phyloP scores from a whole-genome alignment of 2,113 vertebrate genomes.

The Callorhinus ursinus region DNA sequence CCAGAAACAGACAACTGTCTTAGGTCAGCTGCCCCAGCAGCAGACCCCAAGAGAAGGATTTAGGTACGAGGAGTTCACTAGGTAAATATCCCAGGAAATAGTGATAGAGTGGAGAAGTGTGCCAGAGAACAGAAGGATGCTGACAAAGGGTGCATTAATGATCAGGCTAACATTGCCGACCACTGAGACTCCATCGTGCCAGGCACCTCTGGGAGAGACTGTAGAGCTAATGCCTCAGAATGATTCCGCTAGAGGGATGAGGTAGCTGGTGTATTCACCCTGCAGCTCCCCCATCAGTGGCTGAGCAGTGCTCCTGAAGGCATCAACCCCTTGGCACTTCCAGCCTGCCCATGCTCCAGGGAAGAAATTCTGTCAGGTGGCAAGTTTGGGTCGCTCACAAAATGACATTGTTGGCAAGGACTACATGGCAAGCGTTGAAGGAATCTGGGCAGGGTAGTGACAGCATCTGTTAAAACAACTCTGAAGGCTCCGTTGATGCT shows the following conservation, averaged over 20 bases:
- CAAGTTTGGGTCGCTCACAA: not conserved
- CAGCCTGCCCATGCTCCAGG: not conserved
- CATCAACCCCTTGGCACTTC: not conserved
- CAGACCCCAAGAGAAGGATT: not conserved
- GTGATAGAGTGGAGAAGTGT: not conserved
- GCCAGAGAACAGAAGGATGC: not conserved
- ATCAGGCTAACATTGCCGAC: not conserved
- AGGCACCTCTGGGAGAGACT: not conserved
- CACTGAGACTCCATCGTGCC: not conserved
- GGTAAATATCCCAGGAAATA: not conserved
- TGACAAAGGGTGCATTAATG: not conserved
- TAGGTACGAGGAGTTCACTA: not conserved
- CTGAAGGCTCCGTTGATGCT: not conserved
- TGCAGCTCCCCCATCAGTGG: not conserved
- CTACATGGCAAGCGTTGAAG: not conserved
- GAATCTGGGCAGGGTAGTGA: not conserved
- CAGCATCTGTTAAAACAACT: not conserved
- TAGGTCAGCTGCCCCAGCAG: not conserved
- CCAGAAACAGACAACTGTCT: constrained; percentile 3
- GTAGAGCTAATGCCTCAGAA: not conserved
- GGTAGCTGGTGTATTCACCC: not conserved
- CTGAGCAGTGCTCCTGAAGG: not conserved
- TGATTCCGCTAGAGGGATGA: not conserved
- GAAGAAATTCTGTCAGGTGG: not conserved
- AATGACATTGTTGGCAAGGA: not conserved